phyloP scores from a whole-genome alignment of 2,113 vertebrate genomes.

The Bambusicola thoracicus region DNA sequence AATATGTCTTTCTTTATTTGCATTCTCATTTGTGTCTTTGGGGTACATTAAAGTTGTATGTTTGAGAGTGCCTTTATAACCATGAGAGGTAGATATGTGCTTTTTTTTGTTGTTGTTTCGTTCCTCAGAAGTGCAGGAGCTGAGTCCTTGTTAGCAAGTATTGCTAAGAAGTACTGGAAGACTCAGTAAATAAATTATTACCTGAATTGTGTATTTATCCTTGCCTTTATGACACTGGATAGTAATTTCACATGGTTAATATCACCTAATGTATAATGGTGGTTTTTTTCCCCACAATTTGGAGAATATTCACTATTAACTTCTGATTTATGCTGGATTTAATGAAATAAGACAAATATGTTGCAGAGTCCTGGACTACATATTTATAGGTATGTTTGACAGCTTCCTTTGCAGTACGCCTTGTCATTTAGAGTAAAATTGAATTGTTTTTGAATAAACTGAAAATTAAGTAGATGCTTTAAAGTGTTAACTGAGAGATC shows the following conservation, averaged over 20 bases:
- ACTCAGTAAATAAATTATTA: not conserved
- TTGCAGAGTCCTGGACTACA: not conserved
- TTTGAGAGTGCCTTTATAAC: not conserved
- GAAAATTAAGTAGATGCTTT: not conserved
- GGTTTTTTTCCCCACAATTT: not conserved
- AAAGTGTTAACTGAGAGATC: not conserved
- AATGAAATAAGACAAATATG: not conserved
- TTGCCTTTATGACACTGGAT: not conserved
- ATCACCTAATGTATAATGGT: not conserved
- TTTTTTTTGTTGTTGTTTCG: not conserved
- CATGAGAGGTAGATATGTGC: not conserved
- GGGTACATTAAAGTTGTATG: not conserved
- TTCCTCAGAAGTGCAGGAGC: not conserved
- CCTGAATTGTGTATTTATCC: not conserved
- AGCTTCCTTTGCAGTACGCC: not conserved
- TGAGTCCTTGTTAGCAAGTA: not conserved
- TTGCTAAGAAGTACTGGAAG: not conserved
- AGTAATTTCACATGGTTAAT: slow-evolving; percentile 4
- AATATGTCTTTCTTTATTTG: not conserved
- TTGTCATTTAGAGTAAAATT: not conserved
- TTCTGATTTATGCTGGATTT: not conserved
- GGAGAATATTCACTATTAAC: not conserved
- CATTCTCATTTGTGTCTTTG: not conserved
- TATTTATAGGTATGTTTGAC: not conserved
- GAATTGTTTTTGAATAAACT: not conserved